A percentile compares a stretch with the other conserved stretches of the same genome.
Evolutionary conservation across 1,140 invertebrate genomes (phyloP).

Genomic region (Hycleus cichorii): DNA sequence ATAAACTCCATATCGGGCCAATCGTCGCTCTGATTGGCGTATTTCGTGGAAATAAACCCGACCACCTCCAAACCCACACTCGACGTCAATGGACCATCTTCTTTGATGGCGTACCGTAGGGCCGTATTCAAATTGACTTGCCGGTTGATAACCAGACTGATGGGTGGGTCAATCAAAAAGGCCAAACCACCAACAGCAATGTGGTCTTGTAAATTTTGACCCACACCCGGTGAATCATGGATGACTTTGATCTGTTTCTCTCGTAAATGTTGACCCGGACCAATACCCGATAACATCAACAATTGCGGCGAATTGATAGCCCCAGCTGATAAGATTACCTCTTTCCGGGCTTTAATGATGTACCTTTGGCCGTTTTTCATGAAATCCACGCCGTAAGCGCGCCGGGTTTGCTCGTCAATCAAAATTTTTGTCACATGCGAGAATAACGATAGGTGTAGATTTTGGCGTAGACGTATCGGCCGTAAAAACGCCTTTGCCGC

Average conservation of each 20-base stretch:
- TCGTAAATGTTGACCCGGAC: constrained; percentile 61
- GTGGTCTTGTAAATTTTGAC: constrained; percentile 78
- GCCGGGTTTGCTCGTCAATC: constrained; percentile 60
- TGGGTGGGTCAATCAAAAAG: constrained; percentile 72
- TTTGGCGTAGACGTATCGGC: constrained; percentile 61
- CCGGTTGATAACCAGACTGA: constrained; percentile 67
- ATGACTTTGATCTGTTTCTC: constrained; percentile 59
- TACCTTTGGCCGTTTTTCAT: constrained; percentile 57
- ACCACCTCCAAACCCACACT: constrained; percentile 77
- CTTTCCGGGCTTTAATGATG: constrained; percentile 60
- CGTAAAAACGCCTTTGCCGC: constrained; percentile 73
- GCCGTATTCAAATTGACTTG: constrained; percentile 71
- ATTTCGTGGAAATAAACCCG: constrained; percentile 80
- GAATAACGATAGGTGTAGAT: constrained; percentile 68
- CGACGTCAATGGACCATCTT: constrained; percentile 74
- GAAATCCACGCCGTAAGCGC: constrained; percentile 72
- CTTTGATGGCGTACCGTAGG: constrained; percentile 65
- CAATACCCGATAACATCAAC: constrained; percentile 79
- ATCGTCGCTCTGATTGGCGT: constrained; percentile 72
- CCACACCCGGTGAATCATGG: constrained; percentile 64
- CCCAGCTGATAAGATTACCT: constrained; percentile 74
- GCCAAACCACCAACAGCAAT: constrained; percentile 71
- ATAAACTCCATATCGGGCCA: constrained; percentile 90
- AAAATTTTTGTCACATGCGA: constrained; percentile 69
- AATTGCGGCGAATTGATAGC: constrained; percentile 72